These are phyloP conservation scores for Elachura formosa DNA, from an alignment of 2,113 vertebrate species.

Conservation along the genomic window DNA sequence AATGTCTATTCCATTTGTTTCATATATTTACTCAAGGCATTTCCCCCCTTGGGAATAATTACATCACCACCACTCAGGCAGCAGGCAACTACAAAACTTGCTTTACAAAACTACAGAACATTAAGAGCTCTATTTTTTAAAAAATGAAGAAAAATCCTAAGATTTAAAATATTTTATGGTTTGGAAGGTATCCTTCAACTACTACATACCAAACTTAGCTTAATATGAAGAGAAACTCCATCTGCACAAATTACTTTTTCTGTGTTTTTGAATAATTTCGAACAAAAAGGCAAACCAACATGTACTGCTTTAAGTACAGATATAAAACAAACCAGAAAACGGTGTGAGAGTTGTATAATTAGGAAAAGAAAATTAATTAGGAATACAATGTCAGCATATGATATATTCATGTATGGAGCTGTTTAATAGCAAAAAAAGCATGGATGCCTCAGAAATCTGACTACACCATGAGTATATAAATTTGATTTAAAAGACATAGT, in stretches of 20 bases:
- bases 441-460: background rate
- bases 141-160: background rate
- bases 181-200: background rate
- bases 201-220: background rate
- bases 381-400: background rate
- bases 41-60: constrained; percentile 53
- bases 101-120: background rate
- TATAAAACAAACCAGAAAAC: background rate
- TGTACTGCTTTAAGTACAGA: background rate
- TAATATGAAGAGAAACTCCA: background rate
- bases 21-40: constrained; percentile 33
- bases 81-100: constrained; percentile 17
- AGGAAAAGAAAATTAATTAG: background rate
- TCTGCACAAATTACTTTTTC: background rate
- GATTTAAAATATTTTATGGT: background rate
- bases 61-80: constrained; percentile 12
- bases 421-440: background rate
- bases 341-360: background rate
- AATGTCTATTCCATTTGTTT: constrained; percentile 36
- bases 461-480: background rate
- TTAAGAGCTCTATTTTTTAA: background rate
- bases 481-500: background rate
- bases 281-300: background rate
- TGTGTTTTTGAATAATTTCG: background rate
- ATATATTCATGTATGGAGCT: background rate